Evolutionary conservation across 92 coral and sea anemone species (phyloP), one percentile per base, ranked within the genome.

Genomic region (Galaxea fascicularis): DNA sequence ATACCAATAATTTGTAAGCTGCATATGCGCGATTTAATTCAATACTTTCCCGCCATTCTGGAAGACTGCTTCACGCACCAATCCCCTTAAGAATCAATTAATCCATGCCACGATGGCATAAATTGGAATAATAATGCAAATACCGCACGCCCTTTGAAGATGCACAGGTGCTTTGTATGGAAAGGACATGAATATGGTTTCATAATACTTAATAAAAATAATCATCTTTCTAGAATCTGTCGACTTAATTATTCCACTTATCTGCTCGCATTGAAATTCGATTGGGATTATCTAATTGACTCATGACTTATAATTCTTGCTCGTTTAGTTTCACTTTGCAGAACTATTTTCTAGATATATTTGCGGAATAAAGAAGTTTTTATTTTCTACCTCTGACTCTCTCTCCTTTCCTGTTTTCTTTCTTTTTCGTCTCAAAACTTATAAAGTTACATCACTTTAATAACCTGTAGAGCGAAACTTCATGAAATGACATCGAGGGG

Each of bases 41-140:
- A 35, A 16, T 21, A 21, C 3, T 81, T 68, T 69, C 76, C 78
- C 77, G 86, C 78, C 78, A 21, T 16, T 65, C 86, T 11, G 68
- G 25, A 53, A 51, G 11, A 65, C 51, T 65, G 44, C 45, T 27
- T 47, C 73, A 44, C 73, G 49, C 83, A 27, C 21, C 27, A 8
- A 18, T 15, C n/a, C 47, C 12, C 73, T 63, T 65, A 13, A 16
- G 56, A 35, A 39, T 69, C 70, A 69, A 45, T 69, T 54, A 70
- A 56, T 24, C 31, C 18, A 70, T 1, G 21, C 65, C 49, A 31
- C 58, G 52, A 39, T 51, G 9, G 56, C 78, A 81, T 78, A 64
- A 64, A 78, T 45, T 64, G 65, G 18, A 56, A 63, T 78, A 64
- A 64, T 64, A 78, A 65, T 25, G 49, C 59, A 64, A 20, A 64